Conservation (phyloP, 53 echinoderm and acorn worm species). For the Pentamera pediparva region DNA sequence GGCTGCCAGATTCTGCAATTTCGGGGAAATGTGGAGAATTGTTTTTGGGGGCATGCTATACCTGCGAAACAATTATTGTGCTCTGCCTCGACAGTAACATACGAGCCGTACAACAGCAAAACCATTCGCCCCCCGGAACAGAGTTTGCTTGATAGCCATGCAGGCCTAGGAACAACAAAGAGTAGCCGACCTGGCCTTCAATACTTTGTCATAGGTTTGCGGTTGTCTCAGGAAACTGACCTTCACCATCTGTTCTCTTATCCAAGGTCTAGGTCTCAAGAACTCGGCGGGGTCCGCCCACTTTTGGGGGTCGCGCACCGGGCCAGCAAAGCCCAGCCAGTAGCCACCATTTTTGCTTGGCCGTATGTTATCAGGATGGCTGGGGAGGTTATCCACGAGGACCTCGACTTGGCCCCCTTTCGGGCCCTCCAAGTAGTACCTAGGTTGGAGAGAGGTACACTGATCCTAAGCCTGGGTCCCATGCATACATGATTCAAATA, state of each 20-base stretch:
- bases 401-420: slow-evolving; percentile 50
- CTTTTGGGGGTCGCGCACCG: slow-evolving; percentile 24
- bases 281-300: slow-evolving; percentile 48
- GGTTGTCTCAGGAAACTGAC: slow-evolving; percentile 35
- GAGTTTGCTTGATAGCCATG: no score
- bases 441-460: slow-evolving; percentile 3
- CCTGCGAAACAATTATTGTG: no score
- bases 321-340: slow-evolving; percentile 72
- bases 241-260: slow-evolving; percentile 62
- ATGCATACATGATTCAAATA: no score
- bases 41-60: no score
- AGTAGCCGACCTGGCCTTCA: no score
- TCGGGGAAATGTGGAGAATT: no score
- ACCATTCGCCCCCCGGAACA: no score
- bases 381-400: slow-evolving; percentile 84
- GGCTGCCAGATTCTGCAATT: no score
- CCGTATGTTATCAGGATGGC: slow-evolving; percentile 76
- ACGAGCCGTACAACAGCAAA: no score
- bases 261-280: slow-evolving; percentile 56
- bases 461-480: no score
- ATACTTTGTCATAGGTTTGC: background rate
- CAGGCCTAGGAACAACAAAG: no score
- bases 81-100: no score
- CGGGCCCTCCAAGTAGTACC: slow-evolving; percentile 68
- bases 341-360: slow-evolving; percentile 82